Evolutionary conservation across 2,888 invertebrate genomes (phyloP).

Genomic region (Actias luna): DNA sequence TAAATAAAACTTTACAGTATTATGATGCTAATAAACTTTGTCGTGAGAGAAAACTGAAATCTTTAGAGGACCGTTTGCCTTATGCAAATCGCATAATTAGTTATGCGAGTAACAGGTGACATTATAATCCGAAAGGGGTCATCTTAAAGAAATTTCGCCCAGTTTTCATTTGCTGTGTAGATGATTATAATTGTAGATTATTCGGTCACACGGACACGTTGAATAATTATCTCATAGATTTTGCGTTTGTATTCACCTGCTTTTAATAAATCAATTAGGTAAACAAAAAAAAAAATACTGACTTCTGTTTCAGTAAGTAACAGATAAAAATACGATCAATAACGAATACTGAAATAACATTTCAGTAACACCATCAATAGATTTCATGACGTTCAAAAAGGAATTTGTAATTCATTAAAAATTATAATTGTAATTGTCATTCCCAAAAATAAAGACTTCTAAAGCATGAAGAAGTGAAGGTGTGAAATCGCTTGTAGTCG

Average conservation of each 20-base stretch:
- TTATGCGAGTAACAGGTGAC: constrained; percentile 64
- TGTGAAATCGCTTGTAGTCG: too few species aligned
- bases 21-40: constrained; percentile 48
- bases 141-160: constrained; percentile 37
- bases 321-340: too few species aligned
- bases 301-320: too few species aligned
- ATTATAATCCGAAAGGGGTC: constrained; percentile 64
- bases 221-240: neutral
- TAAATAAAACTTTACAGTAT: constrained; percentile 22
- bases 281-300: neutral
- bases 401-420: too few species aligned
- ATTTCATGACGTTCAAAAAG: too few species aligned
- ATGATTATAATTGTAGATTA: constrained; percentile 5
- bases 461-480: too few species aligned
- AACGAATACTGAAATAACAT: too few species aligned
- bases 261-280: neutral
- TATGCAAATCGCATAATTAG: constrained; percentile 47
- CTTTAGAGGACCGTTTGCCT: constrained; percentile 36
- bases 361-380: too few species aligned
- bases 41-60: constrained; percentile 48
- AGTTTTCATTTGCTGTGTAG: neutral
- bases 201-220: neutral
- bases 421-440: too few species aligned
- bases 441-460: too few species aligned
- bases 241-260: constrained; percentile 5